Evolutionary conservation across 2,797 vertebrate species (phyloP), one percentile per base, ranked within the genome.

Genomic region (Chelon labrosus): DNA sequence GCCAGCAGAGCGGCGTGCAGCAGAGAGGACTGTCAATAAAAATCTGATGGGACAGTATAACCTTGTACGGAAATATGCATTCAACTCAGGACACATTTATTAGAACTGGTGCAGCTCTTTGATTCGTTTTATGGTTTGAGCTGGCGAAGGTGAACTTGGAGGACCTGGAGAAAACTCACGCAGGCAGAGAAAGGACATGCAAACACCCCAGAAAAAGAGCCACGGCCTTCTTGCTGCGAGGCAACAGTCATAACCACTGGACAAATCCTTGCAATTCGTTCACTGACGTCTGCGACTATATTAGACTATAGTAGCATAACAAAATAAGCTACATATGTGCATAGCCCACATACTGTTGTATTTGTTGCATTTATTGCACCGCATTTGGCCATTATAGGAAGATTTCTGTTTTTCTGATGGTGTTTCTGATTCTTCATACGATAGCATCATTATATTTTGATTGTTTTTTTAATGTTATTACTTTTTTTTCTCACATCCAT

Each of bases 291-390:
- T 41, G 11, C 4, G 10, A 4, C 27, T 19, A 12, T 54, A 10
- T 46, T 39, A 2, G 57, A 56, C 8, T n/a, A n/a, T n/a, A n/a
- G 20, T 20, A 31, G 17, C 22, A 20, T 14, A 58, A 42, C 54
- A 42, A 37, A n/a, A 41, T 5, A 73, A 64, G 14, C 41, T 44
- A 5, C 42, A 62, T 56, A 19, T 2, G 47, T 63, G 39, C 2
- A 47, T 58, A 38, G 41, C 0, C 49, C 41, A 72, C 44, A 44
- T 42, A 52, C 41, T 73, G 39, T 67, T 27, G 2, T 49, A 39
- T 79, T 67, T 44, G 35, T 51, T 75, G 25, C 7, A 63, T 70
- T 70, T 50, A 50, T 62, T 72, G 61, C 37, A 65, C 19, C 47
- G 20, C 57, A 53, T 42, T 75, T 17, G 19, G 63, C 54, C 22